Evolutionary conservation across 2,888 invertebrate genomes (phyloP).

Genomic region (Argynnis bischoffii): DNA sequence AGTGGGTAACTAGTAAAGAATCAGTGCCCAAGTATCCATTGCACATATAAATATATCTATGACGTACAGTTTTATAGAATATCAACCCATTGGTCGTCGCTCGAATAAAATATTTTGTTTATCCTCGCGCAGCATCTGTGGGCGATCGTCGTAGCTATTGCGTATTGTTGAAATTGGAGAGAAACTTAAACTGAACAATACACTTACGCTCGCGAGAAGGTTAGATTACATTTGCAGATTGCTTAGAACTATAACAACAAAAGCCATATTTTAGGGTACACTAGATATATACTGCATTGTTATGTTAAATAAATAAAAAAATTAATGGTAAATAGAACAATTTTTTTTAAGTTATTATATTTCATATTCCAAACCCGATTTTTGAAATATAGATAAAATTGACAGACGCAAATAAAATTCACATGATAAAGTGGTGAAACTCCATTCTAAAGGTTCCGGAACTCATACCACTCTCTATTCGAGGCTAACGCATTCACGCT

Average conservation of each 20-base stretch:
- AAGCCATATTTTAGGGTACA: neutral
- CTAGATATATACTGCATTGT: no score
- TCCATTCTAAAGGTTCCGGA: conserved; percentile 2
- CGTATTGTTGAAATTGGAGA: conserved; percentile 21
- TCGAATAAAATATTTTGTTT: conserved; percentile 24
- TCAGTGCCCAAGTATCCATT: no score
- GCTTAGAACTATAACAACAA: neutral
- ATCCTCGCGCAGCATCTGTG: conserved; percentile 22
- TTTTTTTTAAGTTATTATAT: no score
- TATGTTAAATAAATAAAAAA: no score
- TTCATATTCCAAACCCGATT: no score
- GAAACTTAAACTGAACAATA: conserved; percentile 14
- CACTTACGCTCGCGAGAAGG: conserved; percentile 6
- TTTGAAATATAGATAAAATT: neutral
- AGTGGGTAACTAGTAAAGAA: no score
- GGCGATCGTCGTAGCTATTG: conserved; percentile 24
- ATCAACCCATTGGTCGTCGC: neutral
- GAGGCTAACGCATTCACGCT: conserved; percentile 20
- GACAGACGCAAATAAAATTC: neutral
- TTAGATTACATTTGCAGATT: conserved; percentile 19
- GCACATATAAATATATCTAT: neutral
- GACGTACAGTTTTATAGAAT: neutral
- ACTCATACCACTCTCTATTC: conserved; percentile 13
- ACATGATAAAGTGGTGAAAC: conserved; percentile 2
- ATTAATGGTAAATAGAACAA: no score